Evolutionary conservation across 2,113 vertebrate species (phyloP).

Genomic region (Arenaria interpres): DNA sequence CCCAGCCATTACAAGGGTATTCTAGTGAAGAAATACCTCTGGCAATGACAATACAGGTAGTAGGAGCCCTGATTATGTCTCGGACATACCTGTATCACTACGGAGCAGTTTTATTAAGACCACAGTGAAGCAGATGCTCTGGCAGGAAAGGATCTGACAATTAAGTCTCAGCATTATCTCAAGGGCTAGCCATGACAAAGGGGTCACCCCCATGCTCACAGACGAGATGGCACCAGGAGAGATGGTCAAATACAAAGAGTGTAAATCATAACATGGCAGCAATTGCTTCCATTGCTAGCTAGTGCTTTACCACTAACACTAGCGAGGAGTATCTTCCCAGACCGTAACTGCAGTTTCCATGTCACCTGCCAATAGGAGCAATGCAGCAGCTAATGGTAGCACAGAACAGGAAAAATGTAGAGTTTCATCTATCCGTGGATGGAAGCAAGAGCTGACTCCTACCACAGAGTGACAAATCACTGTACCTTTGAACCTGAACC

Average conservation of each 20-base stretch:
- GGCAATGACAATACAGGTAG: background rate
- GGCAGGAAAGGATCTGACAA: background rate
- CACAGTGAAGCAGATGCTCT: background rate
- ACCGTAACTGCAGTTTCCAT: background rate
- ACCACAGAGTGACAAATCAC: background rate
- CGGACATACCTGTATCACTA: background rate
- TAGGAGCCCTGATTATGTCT: background rate
- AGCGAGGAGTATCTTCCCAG: background rate
- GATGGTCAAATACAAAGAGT: fast-evolving
- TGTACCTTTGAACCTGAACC: background rate
- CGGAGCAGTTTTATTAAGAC: conserved; percentile 27
- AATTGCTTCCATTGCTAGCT: background rate
- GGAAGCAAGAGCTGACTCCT: background rate
- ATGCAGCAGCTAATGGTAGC: background rate
- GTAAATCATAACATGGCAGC: background rate
- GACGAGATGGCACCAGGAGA: background rate
- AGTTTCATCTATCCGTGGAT: background rate
- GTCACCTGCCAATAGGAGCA: background rate
- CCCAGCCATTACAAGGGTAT: background rate
- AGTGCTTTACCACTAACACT: background rate
- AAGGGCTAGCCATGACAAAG: background rate
- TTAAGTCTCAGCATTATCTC: background rate
- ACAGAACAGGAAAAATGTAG: background rate
- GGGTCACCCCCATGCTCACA: background rate
- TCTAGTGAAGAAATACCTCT: background rate